These are phyloP conservation scores for Lutjanus campechanus DNA, from an alignment of 2,797 vertebrate genomes.

Conservation along the genomic window DNA sequence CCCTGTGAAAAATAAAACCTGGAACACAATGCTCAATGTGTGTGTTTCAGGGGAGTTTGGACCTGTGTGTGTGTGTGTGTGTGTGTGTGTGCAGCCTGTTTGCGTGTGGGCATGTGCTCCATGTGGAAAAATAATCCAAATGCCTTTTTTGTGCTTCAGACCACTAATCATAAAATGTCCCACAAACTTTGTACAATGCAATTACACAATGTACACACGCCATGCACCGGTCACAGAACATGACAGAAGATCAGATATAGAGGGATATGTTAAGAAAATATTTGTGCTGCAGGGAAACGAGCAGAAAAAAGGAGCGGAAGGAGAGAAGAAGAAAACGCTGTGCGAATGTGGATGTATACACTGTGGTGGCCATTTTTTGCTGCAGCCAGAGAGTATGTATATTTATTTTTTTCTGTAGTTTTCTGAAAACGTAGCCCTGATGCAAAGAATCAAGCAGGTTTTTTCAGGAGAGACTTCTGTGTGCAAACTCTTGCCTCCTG, in stretches of 20 bases:
- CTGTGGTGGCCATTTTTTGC: slow-evolving; percentile 34
- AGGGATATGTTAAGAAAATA: slow-evolving; percentile 48
- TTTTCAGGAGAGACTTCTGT: slow-evolving; percentile 28
- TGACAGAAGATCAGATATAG: slow-evolving; percentile 60
- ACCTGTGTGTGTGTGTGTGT: slow-evolving; percentile 25
- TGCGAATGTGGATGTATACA: slow-evolving; percentile 47
- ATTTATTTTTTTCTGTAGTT: slow-evolving; percentile 67
- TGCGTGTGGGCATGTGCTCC: slow-evolving; percentile 38
- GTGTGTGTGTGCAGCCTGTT: slow-evolving; percentile 1
- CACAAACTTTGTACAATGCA: slow-evolving; percentile 23
- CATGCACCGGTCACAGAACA: slow-evolving; percentile 26
- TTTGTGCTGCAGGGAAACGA: slow-evolving; percentile 41
- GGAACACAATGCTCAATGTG: slow-evolving; percentile 49
- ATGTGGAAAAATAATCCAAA: slow-evolving; percentile 53
- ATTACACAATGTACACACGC: slow-evolving; percentile 36
- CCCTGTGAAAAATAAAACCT: slow-evolving; percentile 66
- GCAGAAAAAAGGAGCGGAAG: slow-evolving; percentile 19
- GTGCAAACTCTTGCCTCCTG: slow-evolving; percentile 37
- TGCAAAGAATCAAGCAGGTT: slow-evolving; percentile 19
- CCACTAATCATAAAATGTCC: slow-evolving; percentile 51
- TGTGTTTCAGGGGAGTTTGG: slow-evolving; percentile 39
- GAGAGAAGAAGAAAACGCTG: slow-evolving; percentile 35
- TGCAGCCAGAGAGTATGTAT: slow-evolving; percentile 10
- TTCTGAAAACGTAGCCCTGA: slow-evolving; percentile 33
- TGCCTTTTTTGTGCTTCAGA: slow-evolving; percentile 23